These are phyloP conservation scores for Furcula furcula DNA, from an alignment of 2,888 invertebrate genomes.

Conservation along the genomic window DNA sequence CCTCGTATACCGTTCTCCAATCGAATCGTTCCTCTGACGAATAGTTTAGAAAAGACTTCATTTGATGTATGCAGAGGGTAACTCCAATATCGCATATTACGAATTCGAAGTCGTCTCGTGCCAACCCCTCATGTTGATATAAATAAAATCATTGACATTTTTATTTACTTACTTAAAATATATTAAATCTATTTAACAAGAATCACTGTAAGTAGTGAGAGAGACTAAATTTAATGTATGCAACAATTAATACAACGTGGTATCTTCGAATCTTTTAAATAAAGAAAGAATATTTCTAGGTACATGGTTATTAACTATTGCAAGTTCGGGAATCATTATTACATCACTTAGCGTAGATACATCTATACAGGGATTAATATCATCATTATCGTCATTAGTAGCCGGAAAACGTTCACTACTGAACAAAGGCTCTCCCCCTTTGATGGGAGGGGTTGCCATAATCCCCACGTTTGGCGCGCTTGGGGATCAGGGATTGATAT, in stretches of 20 bases:
- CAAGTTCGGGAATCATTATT: too few species aligned
- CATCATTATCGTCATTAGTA: too few species aligned
- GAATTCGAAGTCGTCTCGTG: conserved; percentile 40
- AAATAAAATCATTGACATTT: conserved; percentile 55
- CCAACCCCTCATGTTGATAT: conserved; percentile 43
- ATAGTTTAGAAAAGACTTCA: conserved; percentile 77
- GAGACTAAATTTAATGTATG: conserved; percentile 11
- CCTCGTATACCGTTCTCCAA: conserved; percentile 51
- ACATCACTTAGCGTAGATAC: too few species aligned
- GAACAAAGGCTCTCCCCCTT: too few species aligned
- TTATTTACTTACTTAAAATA: conserved; percentile 51
- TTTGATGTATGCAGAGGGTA: conserved; percentile 71
- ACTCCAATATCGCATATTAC: conserved; percentile 53
- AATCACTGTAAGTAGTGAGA: conserved; percentile 15
- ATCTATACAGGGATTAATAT: too few species aligned
- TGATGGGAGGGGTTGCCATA: too few species aligned
- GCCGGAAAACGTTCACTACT: too few species aligned
- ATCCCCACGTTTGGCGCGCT: too few species aligned
- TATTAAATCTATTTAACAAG: too few species aligned
- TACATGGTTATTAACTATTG: too few species aligned
- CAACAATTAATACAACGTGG: neutral
- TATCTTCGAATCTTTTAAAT: neutral
- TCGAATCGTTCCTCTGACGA: conserved; percentile 66
- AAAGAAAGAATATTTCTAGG: neutral
- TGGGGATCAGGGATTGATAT: too few species aligned